Conservation (phyloP, 2,888 invertebrate genomes). For the Synergus laeviventris region DNA sequence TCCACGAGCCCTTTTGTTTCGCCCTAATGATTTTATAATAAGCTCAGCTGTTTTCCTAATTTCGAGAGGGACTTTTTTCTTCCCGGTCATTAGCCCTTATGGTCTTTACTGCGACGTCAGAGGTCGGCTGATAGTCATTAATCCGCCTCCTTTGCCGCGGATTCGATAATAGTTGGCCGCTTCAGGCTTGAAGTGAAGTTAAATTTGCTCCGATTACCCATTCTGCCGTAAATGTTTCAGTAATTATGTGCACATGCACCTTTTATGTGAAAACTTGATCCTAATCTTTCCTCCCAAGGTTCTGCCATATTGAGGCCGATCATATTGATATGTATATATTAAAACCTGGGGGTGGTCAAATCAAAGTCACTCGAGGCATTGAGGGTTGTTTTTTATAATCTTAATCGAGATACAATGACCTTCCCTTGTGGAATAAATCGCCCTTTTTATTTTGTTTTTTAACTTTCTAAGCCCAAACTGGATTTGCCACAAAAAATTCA, state of each 20-base stretch:
- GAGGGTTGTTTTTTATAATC: neutral
- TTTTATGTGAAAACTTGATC: constrained; percentile 37
- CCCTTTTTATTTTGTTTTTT: too few relatives aligned
- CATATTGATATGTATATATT: constrained; percentile 34
- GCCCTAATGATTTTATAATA: constrained; percentile 68
- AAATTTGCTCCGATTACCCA: constrained; percentile 34
- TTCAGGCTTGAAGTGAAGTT: constrained; percentile 30
- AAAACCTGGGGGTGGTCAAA: neutral
- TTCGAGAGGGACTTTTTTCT: constrained; percentile 51
- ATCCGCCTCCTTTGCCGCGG: constrained; percentile 26
- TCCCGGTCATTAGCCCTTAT: constrained; percentile 53
- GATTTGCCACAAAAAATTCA: too few relatives aligned
- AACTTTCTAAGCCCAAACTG: too few relatives aligned
- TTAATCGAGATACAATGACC: neutral
- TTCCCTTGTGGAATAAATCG: too few relatives aligned
- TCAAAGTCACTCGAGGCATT: constrained; percentile 40
- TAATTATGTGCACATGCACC: constrained; percentile 30
- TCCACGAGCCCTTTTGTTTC: constrained; percentile 32
- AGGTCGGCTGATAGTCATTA: constrained; percentile 39
- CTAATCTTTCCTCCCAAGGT: constrained; percentile 32
- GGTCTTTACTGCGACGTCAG: constrained; percentile 43
- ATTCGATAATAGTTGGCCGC: constrained; percentile 32
- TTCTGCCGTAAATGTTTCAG: constrained; percentile 33
- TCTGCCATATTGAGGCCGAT: constrained; percentile 17
- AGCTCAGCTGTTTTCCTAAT: constrained; percentile 62